Evolutionary conservation across 2,888 invertebrate genomes (phyloP).

Genomic region (Thymelicus lineola): DNA sequence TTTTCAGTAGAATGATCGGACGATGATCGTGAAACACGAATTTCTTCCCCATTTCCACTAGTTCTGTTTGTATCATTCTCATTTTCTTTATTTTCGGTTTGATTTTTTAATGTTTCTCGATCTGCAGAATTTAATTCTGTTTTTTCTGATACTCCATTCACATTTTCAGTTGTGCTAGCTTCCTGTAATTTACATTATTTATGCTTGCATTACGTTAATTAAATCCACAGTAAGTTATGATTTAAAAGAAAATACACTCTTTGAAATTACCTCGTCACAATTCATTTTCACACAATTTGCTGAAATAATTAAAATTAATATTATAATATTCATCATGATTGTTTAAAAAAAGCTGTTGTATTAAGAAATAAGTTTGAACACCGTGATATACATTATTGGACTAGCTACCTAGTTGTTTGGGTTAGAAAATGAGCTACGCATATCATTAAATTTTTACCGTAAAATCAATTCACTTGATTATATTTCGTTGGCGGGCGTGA

Average conservation of each 20-base stretch:
- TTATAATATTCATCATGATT: slow-evolving; percentile 3
- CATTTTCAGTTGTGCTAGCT: neutral
- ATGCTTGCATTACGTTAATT: neutral
- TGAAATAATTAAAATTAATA: slow-evolving; percentile 4
- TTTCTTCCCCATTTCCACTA: neutral
- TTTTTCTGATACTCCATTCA: neutral
- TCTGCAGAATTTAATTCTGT: neutral
- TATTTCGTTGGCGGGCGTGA: slow-evolving; percentile 16
- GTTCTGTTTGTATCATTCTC: neutral
- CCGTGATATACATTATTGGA: slow-evolving; percentile 11
- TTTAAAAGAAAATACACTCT: neutral
- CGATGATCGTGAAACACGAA: neutral
- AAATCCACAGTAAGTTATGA: neutral
- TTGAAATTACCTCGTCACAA: slow-evolving; percentile 20
- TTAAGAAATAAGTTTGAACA: neutral
- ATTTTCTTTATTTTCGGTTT: neutral
- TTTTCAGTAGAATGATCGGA: neutral
- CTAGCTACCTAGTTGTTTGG: slow-evolving; percentile 2
- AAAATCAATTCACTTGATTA: slow-evolving; percentile 21
- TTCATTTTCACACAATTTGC: slow-evolving; percentile 6
- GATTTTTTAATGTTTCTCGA: neutral
- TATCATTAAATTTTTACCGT: slow-evolving; percentile 7
- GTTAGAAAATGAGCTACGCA: neutral
- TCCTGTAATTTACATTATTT: neutral
- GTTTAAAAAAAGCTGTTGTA: neutral